phyloP scores from a whole-genome alignment of 23 tunicate species.

The Halocynthia roretzi region DNA sequence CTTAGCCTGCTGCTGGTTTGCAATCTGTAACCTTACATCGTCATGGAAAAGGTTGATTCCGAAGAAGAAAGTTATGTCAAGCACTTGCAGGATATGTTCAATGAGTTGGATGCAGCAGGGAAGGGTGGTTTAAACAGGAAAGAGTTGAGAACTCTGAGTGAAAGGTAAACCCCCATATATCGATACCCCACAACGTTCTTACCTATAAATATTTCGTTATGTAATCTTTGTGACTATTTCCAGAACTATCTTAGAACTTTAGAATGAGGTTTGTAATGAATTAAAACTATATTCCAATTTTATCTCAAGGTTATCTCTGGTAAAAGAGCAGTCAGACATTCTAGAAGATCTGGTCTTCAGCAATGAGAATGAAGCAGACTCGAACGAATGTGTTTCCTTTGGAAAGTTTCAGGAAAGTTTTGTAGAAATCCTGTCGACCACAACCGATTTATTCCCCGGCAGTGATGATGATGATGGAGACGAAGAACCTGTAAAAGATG shows the following conservation, averaged over 20 bases:
- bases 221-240: no score
- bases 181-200: no score
- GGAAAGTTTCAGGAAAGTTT: slow-evolving; percentile 25
- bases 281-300: background rate
- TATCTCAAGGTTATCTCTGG: slow-evolving; percentile 1
- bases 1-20: no score
- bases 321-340: slow-evolving; percentile 7
- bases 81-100: slow-evolving; percentile 17
- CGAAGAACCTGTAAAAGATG: background rate
- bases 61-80: slow-evolving; percentile 22
- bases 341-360: background rate
- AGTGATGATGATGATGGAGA: background rate
- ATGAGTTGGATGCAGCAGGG: slow-evolving; percentile 15
- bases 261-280: background rate
- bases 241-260: no score
- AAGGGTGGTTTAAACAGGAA: slow-evolving; percentile 24
- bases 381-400: slow-evolving; percentile 2
- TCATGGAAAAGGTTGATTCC: slow-evolving; percentile 14
- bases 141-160: slow-evolving; percentile 10
- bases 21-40: no score
- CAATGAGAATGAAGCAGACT: slow-evolving; percentile 1
- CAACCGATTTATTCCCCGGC: background rate
- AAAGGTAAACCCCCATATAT: slow-evolving; percentile 1
- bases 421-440: slow-evolving; percentile 11
- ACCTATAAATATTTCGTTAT: no score